phyloP scores from a whole-genome alignment of 2,797 vertebrate genomes.

The Bothrops alternatus region DNA sequence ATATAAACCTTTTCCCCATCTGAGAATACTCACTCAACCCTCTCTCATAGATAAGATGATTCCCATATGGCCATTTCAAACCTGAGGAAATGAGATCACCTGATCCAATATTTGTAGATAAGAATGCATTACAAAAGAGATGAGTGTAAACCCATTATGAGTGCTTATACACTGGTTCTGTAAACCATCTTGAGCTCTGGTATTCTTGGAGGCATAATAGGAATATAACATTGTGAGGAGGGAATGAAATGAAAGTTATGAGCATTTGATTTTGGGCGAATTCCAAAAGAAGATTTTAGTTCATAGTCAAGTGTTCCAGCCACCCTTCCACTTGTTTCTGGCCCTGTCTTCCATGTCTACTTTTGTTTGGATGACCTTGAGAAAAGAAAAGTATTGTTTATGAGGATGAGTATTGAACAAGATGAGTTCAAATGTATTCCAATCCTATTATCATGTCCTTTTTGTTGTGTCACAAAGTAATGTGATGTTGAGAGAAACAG shows the following conservation, averaged over 20 bases:
- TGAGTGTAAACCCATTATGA: not conserved
- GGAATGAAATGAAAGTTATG: not conserved
- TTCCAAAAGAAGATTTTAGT: not conserved
- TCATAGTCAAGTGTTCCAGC: not conserved
- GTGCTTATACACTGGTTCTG: not conserved
- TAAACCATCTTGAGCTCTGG: not conserved
- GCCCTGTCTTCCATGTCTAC: not conserved
- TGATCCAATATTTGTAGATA: not conserved
- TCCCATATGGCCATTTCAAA: not conserved
- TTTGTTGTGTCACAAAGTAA: not conserved
- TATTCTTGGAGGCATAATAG: not conserved
- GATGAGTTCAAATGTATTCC: not conserved
- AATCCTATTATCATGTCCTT: not conserved
- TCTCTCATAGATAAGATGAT: not conserved
- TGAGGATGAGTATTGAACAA: not conserved
- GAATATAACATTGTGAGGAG: not conserved
- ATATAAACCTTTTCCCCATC: not conserved
- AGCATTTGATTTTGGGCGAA: not conserved
- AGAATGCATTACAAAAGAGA: not conserved
- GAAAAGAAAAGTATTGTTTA: not conserved
- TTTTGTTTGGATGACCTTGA: not conserved
- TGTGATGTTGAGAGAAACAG: not conserved
- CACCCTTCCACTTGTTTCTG: not conserved
- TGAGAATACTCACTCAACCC: not conserved
- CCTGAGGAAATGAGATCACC: not conserved